Base-by-base conservation (phyloP, 2,797 vertebrate genomes). In the Triplophysa bombifrons region DNA sequence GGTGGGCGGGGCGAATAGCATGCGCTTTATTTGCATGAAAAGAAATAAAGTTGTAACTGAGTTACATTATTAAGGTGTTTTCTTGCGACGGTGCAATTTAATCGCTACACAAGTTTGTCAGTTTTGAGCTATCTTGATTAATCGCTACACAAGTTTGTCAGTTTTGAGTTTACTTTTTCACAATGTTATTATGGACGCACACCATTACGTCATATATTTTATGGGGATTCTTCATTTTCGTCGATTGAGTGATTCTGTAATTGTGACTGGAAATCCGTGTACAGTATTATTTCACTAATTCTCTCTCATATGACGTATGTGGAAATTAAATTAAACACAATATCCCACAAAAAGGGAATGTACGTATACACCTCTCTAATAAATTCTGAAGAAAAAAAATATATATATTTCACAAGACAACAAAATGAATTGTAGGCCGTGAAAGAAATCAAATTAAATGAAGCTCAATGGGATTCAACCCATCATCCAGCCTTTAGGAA, bases 381-480 rank as follows among this genome's bases (percentile, higher is more conserved):
- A 10, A 9, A 41, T 8, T 41, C 8, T 9, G 7, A 41, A 41
- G 8, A n/a, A n/a, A n/a, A n/a, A n/a, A n/a, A n/a, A n/a, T 30
- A 30, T 30, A 30, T 30, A 30, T 30, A 11, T 6, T 14, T 48
- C 13, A 48, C 13, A 13, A 48, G 13, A 48, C 46, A 12, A 14
- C 46, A 7, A 51, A 51, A 51, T 51, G 16, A 51, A 51, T 3
- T 48, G 13, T 7, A 20, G 38, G 0, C 38, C 30, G 22, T 53
- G 34, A 51, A 22, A 25, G 41, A 58, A 44, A 41, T 3, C 4
- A 55, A 46, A 46, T 56, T 65, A 79, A 72, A 65, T n/a, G 27
- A 4, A 17, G 4, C 4, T 85, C 70, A 74, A 34, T 56, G 76
- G 71, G 79, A 66, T 72, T 60, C 38, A 19, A 34, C 72, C 41